Evolutionary conservation across 2,888 invertebrate genomes (phyloP).

Genomic region (Trachelus stipa): DNA sequence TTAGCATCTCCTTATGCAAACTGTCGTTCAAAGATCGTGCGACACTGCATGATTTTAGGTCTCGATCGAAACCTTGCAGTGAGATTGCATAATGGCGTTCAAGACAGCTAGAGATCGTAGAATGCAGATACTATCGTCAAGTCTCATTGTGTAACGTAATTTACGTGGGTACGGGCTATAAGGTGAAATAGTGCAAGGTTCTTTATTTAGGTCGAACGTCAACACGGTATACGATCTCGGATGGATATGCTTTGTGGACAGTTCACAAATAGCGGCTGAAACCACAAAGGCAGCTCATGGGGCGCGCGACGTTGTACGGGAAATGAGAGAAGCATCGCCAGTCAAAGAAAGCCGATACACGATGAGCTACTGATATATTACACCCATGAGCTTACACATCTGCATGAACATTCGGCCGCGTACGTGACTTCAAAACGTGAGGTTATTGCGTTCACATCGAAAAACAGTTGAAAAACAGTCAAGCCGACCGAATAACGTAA

Average conservation of each 20-base stretch:
- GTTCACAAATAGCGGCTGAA: slow-evolving; percentile 46
- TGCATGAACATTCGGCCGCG: not conserved
- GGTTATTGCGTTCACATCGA: not conserved
- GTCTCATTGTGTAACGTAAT: slow-evolving; percentile 26
- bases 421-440: not conserved
- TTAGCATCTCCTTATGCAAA: not conserved
- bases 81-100: not conserved
- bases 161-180: slow-evolving; percentile 23
- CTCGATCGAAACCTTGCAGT: not conserved
- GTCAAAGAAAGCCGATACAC: slow-evolving; percentile 19
- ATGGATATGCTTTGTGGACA: slow-evolving; percentile 50
- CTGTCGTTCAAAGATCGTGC: not conserved
- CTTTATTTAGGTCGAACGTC: slow-evolving; percentile 56
- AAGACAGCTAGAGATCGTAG: not conserved
- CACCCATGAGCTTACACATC: not conserved
- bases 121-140: not conserved
- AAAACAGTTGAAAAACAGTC: not conserved
- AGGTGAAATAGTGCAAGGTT: slow-evolving; percentile 37
- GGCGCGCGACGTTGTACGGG: slow-evolving; percentile 14
- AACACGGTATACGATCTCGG: slow-evolving; percentile 40
- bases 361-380: slow-evolving; percentile 20
- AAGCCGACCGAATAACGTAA: not conserved
- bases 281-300: slow-evolving; percentile 40
- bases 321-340: slow-evolving; percentile 23
- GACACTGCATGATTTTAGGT: not conserved